These are phyloP conservation scores for Dinothrombium tinctorium DNA, from an alignment of 1,140 invertebrate genomes.

Conservation along the genomic window DNA sequence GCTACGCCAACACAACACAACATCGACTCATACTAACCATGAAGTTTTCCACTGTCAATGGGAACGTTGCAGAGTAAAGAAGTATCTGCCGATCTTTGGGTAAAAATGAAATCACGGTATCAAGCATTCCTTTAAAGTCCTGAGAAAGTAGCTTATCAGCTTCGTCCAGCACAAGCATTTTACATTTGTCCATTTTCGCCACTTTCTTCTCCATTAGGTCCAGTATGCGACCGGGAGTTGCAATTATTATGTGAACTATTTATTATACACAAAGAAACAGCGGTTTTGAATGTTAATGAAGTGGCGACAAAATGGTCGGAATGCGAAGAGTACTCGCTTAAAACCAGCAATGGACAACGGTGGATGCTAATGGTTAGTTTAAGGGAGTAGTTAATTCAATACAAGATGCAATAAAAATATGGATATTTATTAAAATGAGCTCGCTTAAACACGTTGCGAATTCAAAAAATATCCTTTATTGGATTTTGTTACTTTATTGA, in stretches of 20 bases:
- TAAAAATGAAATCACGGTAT: constrained; percentile 79
- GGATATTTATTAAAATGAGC: too few relatives aligned
- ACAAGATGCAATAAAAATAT: too few relatives aligned
- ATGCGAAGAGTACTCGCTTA: too few relatives aligned
- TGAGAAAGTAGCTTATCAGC: constrained; percentile 96
- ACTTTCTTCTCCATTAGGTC: constrained; percentile 99
- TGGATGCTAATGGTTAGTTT: too few relatives aligned
- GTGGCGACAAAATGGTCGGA: too few relatives aligned
- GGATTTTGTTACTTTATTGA: too few relatives aligned
- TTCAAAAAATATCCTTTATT: too few relatives aligned
- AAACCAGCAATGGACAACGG: constrained; percentile 2
- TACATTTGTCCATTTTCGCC: constrained; percentile 82
- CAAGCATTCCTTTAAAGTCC: constrained; percentile 97
- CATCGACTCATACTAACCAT: constrained; percentile 36
- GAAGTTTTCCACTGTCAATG: constrained; percentile 94
- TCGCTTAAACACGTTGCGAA: too few relatives aligned
- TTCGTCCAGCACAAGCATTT: constrained; percentile 91
- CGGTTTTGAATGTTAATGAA: too few relatives aligned
- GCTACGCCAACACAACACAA: background rate
- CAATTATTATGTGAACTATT: constrained; percentile 91
- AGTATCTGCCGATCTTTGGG: constrained; percentile 89
- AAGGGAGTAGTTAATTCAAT: too few relatives aligned
- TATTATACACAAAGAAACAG: too few relatives aligned
- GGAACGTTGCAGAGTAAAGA: constrained; percentile 97
- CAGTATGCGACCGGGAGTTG: constrained; percentile 93